Conservation (phyloP, 2,888 invertebrate species). For the Lithophane ornitopus region DNA sequence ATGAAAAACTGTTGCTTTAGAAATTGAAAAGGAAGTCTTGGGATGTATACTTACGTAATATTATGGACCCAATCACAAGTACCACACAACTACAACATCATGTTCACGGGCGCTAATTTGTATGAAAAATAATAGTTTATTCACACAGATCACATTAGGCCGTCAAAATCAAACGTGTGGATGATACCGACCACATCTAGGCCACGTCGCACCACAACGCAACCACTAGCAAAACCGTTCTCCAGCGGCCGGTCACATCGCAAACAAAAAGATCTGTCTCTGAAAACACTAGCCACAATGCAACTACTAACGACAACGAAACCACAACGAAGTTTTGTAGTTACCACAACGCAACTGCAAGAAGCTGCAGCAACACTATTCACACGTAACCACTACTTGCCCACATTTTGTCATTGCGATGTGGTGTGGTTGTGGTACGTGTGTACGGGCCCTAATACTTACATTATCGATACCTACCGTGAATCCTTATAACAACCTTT, state of each 20-base stretch:
- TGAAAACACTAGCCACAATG: neutral
- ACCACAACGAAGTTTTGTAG: too few relatives aligned
- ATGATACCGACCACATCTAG: neutral
- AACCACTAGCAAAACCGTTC: neutral
- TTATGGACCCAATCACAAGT: neutral
- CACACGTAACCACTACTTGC: too few relatives aligned
- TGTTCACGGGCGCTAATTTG: neutral
- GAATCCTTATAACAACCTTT: neutral
- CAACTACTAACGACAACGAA: too few relatives aligned
- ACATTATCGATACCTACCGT: neutral
- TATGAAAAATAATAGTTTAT: neutral
- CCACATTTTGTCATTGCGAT: neutral
- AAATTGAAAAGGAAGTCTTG: slow-evolving; percentile 4
- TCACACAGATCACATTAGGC: neutral
- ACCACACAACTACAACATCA: neutral
- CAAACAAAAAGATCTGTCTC: neutral
- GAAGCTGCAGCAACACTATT: too few relatives aligned
- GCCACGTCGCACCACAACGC: neutral
- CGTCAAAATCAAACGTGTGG: neutral
- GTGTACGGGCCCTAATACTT: neutral
- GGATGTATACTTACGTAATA: too few relatives aligned
- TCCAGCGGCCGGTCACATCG: neutral
- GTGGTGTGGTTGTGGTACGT: neutral
- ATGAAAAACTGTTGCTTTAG: neutral
- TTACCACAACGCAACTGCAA: too few relatives aligned